Evolutionary conservation across 2,113 vertebrate genomes (phyloP).

Genomic region (Butorides virescens): DNA sequence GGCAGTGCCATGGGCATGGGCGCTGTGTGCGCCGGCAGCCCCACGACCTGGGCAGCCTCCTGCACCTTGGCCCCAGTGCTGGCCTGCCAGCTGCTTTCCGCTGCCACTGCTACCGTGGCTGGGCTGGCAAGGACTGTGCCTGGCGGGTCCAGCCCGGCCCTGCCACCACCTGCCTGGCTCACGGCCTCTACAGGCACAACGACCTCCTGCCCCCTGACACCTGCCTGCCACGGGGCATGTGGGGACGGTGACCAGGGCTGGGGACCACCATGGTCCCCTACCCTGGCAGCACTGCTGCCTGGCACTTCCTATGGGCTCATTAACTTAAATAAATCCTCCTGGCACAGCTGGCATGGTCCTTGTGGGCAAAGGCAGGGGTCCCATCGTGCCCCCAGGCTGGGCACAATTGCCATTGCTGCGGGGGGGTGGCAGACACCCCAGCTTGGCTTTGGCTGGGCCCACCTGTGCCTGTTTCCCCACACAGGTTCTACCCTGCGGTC

Average conservation of each 20-base stretch:
- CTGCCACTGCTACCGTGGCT: constrained; percentile 83
- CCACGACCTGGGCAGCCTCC: constrained; percentile 36
- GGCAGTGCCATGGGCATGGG: constrained; percentile 75
- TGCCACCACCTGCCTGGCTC: not conserved
- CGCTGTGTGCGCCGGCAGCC: constrained; percentile 75
- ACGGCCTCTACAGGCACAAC: not conserved
- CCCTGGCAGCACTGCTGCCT: not conserved
- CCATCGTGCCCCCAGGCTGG: not conserved
- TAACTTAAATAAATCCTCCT: constrained; percentile 44
- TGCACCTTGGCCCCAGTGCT: constrained; percentile 3
- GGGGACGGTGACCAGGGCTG: not conserved
- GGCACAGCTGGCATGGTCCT: not conserved
- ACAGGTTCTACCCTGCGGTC: not conserved
- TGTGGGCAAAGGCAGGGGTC: not conserved
- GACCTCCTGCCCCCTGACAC: not conserved
- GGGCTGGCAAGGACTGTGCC: constrained; percentile 75
- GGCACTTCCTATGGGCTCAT: not conserved
- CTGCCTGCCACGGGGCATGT: not conserved
- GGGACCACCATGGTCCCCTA: not conserved
- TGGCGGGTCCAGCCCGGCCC: not conserved
- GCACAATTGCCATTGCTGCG: not conserved
- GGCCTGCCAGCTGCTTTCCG: constrained; percentile 34
- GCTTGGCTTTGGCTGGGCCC: not conserved
- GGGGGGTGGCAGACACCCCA: not conserved
- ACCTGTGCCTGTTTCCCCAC: not conserved